phyloP scores from a whole-genome alignment of 2,797 vertebrate genomes.

The Nannoperca obscura region DNA sequence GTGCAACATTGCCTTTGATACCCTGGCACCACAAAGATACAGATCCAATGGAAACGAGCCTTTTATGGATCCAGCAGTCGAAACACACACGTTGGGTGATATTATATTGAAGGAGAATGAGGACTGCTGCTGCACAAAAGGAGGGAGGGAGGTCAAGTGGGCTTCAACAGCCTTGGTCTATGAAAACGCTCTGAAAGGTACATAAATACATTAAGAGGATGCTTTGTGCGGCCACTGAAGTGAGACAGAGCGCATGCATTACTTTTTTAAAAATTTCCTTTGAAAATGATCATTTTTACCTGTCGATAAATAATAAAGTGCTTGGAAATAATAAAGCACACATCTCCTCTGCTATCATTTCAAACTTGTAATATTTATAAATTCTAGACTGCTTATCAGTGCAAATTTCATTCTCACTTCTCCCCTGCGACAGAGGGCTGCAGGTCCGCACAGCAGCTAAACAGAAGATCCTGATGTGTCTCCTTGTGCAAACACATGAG shows the following conservation, averaged over 20 bases:
- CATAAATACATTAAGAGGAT: neutral
- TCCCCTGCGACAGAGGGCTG: slow-evolving; percentile 16
- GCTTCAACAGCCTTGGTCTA: neutral
- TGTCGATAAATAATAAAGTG: neutral
- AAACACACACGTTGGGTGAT: slow-evolving; percentile 27
- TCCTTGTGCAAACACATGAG: slow-evolving; percentile 40
- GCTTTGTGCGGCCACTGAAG: slow-evolving; percentile 15
- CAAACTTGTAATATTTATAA: neutral
- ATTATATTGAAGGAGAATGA: slow-evolving; percentile 30
- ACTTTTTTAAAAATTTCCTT: slow-evolving; percentile 1
- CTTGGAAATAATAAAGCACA: neutral
- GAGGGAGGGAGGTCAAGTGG: slow-evolving; percentile 44
- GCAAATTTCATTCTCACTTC: slow-evolving; percentile 22
- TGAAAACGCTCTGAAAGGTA: slow-evolving; percentile 23
- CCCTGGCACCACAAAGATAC: slow-evolving; percentile 49
- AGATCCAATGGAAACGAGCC: slow-evolving; percentile 47
- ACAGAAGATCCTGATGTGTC: slow-evolving; percentile 12
- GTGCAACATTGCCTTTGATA: slow-evolving; percentile 71
- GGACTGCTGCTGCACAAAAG: slow-evolving; percentile 4
- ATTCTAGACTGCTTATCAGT: slow-evolving; percentile 13
- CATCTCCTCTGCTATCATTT: neutral
- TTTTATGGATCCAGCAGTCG: slow-evolving; percentile 13
- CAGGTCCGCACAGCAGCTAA: slow-evolving; percentile 4
- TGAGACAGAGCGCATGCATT: neutral
- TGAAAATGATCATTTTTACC: neutral